phyloP scores from a whole-genome alignment of 2,888 invertebrate genomes.

The Quadroppia sp. region DNA sequence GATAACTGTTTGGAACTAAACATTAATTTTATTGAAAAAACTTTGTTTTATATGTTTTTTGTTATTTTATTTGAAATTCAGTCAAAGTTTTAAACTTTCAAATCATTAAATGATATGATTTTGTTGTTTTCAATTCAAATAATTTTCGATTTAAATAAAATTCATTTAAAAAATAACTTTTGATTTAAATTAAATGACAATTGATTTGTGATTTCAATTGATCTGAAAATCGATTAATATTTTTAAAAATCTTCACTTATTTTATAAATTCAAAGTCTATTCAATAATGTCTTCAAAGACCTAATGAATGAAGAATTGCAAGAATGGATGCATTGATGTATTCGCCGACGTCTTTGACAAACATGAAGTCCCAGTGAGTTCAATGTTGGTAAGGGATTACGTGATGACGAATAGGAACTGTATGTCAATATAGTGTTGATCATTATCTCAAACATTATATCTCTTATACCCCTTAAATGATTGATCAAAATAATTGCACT shows the following conservation, averaged over 20 bases:
- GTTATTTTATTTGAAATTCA: not conserved
- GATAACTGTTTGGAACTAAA: not conserved
- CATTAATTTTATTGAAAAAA: not conserved
- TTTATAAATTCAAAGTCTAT: not conserved
- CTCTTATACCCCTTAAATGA: no score
- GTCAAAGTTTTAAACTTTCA: no score
- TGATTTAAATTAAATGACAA: no score
- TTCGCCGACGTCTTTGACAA: not conserved
- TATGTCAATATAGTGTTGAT: not conserved
- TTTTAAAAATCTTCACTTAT: not conserved
- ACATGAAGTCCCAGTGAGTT: slow-evolving; percentile 31
- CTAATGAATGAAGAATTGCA: not conserved
- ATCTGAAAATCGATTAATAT: slow-evolving; percentile 54
- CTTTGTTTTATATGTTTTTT: not conserved
- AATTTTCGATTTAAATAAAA: no score
- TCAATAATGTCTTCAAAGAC: not conserved
- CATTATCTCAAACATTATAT: no score
- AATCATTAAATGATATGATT: not conserved
- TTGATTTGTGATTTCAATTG: no score
- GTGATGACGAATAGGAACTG: not conserved
- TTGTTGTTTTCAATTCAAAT: not conserved
- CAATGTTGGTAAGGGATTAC: slow-evolving; percentile 9
- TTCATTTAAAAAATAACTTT: no score
- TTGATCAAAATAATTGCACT: no score
- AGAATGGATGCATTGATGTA: not conserved